These are phyloP conservation scores for Rana temporaria DNA, from an alignment of 2,113 vertebrate genomes.

Conservation along the genomic window DNA sequence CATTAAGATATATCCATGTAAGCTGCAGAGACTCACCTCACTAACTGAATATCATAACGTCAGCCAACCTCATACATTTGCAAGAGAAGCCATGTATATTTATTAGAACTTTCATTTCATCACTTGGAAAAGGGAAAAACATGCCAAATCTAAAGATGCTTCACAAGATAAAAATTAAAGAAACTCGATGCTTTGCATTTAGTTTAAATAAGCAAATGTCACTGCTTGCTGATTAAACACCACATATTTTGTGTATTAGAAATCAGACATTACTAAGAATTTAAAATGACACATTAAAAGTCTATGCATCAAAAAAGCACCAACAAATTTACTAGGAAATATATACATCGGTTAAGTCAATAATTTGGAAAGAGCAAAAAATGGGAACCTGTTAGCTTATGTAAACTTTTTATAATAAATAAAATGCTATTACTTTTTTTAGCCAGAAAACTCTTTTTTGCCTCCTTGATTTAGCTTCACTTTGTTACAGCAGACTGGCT, in stretches of 20 bases:
- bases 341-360: too few species aligned
- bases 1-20: conserved; percentile 28
- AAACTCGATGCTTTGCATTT: neutral
- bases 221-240: neutral
- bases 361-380: too few species aligned
- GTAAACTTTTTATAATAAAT: too few species aligned
- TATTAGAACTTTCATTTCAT: conserved; percentile 14
- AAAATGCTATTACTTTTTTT: too few species aligned
- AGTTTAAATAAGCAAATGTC: neutral
- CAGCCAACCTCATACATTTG: conserved; percentile 12
- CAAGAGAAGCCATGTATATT: conserved; percentile 21
- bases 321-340: too few species aligned
- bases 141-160: neutral
- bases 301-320: too few species aligned
- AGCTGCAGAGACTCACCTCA: conserved; percentile 26
- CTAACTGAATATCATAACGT: neutral
- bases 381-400: too few species aligned
- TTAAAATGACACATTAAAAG: neutral
- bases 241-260: neutral
- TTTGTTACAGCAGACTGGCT: too few species aligned
- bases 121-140: neutral
- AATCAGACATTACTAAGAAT: neutral
- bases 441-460: too few species aligned
- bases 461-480: too few species aligned
- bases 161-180: neutral